Evolutionary conservation across 2,113 vertebrate genomes (phyloP), one percentile per base, ranked within the genome.

Genomic region (Spermophilus dauricus): DNA sequence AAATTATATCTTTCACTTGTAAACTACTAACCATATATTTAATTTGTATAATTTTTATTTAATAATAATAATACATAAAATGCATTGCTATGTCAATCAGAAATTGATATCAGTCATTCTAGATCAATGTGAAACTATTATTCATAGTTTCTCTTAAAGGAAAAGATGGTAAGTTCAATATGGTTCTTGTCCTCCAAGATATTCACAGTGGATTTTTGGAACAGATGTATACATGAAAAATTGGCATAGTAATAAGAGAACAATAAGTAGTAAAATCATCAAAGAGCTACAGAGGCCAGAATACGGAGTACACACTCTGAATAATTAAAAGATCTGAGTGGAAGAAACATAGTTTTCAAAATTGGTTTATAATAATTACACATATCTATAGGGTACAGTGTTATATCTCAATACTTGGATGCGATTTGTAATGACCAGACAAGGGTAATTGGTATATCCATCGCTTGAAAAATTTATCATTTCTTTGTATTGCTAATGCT

Each of bases 61-160:
- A 56, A 56, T 56, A 83, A 81, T 61, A 83, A 86, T 61, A 83
- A 86, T 75, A 8, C 11, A 72, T 89, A 83, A 80, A 72, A 92
- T 67, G 32, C 69, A 80, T 65, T 83, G 32, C 51, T 86, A 32
- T 56, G 39, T 69, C 75, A 39, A 70, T 84, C 39, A 65, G 8
- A 67, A 61, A 61, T n/a, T 30, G 2, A 32, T 34, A 72, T 13
- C 17, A 42, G 8, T 69, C 34, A 73, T 75, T 78, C 22, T 63
- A 96, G 22, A 67, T 63, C 63, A 53, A 45, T 56, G 3, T 91
- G 8, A 39, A 56, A 56, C 28, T 75, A 30, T 77, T 42, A 73
- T 69, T 9, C 16, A 89, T 28, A 87, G 63, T 20, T 39, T 69
- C 80, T 30, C 2, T 72, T 72, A 86, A 12, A 67, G 39, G 70